These are phyloP conservation scores for Oryzias woworae DNA, from an alignment of 2,113 vertebrate species.

Conservation along the genomic window DNA sequence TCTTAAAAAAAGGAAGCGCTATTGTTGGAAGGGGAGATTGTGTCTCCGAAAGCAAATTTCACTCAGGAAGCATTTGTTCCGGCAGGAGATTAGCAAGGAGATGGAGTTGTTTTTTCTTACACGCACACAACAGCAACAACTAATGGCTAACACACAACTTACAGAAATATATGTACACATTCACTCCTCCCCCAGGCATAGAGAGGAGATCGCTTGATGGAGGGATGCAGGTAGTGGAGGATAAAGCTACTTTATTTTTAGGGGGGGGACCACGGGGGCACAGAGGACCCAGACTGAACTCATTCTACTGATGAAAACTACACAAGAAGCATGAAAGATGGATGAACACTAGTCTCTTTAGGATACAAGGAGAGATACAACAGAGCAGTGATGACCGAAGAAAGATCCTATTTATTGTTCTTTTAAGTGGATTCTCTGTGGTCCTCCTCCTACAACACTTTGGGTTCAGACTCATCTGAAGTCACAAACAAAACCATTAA, in stretches of 20 bases:
- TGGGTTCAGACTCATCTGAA: constrained; percentile 21
- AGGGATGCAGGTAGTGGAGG: constrained; percentile 53
- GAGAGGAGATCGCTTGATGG: constrained; percentile 57
- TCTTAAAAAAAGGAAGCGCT: constrained; percentile 54
- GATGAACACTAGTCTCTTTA: constrained; percentile 57
- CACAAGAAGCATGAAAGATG: constrained; percentile 70
- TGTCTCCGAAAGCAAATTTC: constrained; percentile 60
- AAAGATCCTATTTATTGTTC: constrained; percentile 59
- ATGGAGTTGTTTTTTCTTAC: constrained; percentile 51
- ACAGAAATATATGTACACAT: constrained; percentile 6
- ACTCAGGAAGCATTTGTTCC: constrained; percentile 74
- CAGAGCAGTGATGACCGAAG: constrained; percentile 49
- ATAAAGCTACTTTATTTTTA: constrained; percentile 60
- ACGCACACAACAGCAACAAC: constrained; percentile 7
- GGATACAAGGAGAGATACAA: constrained; percentile 50
- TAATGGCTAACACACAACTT: constrained; percentile 27
- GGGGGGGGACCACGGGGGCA: constrained; percentile 31
- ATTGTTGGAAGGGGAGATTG: constrained; percentile 61
- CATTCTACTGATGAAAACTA: constrained; percentile 49
- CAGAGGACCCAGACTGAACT: constrained; percentile 37
- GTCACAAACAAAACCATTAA: constrained; percentile 35
- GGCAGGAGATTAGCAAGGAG: constrained; percentile 67
- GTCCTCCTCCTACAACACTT: constrained; percentile 15
- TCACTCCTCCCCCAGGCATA: constrained; percentile 40
- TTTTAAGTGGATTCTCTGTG: constrained; percentile 50